Conservation (phyloP, 2,797 vertebrate species). For the Tiaroga cobitis region DNA sequence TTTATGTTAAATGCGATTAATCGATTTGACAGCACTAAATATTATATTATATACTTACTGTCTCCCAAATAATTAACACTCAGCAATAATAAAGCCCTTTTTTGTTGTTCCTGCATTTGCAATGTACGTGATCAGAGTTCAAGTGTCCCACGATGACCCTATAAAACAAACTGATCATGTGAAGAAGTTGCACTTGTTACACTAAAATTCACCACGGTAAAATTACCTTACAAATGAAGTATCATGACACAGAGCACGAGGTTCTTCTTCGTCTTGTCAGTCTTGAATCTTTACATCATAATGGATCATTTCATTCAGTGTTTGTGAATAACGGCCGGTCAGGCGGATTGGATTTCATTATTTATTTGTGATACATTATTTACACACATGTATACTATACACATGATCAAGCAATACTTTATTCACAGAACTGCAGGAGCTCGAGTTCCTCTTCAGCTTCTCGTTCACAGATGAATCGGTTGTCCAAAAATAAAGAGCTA, state of each 20-base stretch:
- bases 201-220: neutral
- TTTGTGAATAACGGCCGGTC: conserved; percentile 8
- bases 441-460: conserved; percentile 38
- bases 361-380: conserved; percentile 65
- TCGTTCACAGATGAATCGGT: conserved; percentile 56
- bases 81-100: neutral
- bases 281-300: neutral
- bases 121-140: neutral
- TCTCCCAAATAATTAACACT: neutral
- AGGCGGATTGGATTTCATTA: conserved; percentile 48
- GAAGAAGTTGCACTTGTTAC: neutral
- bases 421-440: conserved; percentile 50
- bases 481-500: conserved; percentile 58
- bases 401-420: conserved; percentile 61
- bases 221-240: neutral
- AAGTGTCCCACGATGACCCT: neutral
- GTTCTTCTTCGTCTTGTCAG: too few relatives aligned
- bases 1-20: too few relatives aligned
- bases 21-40: too few relatives aligned
- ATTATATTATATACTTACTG: neutral
- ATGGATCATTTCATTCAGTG: neutral
- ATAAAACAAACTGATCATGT: neutral
- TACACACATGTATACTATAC: conserved; percentile 62
- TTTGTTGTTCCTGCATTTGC: neutral
- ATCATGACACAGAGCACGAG: neutral